Evolutionary conservation across 2,797 vertebrate species (phyloP).

Genomic region (Amblyraja radiata): DNA sequence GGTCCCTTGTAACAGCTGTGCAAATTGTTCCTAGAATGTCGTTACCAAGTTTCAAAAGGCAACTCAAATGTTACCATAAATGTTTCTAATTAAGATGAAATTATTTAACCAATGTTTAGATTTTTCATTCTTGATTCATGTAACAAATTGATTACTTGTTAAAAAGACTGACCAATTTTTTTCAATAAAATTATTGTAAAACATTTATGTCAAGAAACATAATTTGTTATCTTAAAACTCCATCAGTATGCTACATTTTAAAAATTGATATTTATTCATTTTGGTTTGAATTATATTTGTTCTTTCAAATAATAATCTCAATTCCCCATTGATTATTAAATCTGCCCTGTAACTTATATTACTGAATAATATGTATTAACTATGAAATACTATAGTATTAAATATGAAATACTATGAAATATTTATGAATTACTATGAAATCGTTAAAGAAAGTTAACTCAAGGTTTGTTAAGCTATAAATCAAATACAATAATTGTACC

Average conservation of each 20-base stretch:
- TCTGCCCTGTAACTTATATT: not conserved
- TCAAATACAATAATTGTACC: not conserved
- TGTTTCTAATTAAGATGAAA: not conserved
- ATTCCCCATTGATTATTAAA: slow-evolving; percentile 6
- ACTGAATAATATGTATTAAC: not conserved
- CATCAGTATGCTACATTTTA: not conserved
- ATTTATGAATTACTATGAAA: not conserved
- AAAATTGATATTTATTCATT: not conserved
- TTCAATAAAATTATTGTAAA: not conserved
- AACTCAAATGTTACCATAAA: not conserved
- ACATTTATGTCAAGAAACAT: not conserved
- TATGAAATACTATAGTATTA: too few relatives aligned
- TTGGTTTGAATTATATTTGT: not conserved
- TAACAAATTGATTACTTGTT: not conserved
- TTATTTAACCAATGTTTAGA: not conserved
- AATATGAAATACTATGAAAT: not conserved
- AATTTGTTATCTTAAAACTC: not conserved
- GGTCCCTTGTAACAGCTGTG: too few relatives aligned
- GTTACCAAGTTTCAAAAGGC: not conserved
- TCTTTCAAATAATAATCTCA: not conserved
- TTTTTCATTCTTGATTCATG: not conserved
- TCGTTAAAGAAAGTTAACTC: not conserved
- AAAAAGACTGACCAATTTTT: slow-evolving; percentile 6
- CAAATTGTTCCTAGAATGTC: not conserved
- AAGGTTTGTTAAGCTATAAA: not conserved